Evolutionary conservation across 2,797 vertebrate species (phyloP).

Genomic region (Gymnothorax javanicus): DNA sequence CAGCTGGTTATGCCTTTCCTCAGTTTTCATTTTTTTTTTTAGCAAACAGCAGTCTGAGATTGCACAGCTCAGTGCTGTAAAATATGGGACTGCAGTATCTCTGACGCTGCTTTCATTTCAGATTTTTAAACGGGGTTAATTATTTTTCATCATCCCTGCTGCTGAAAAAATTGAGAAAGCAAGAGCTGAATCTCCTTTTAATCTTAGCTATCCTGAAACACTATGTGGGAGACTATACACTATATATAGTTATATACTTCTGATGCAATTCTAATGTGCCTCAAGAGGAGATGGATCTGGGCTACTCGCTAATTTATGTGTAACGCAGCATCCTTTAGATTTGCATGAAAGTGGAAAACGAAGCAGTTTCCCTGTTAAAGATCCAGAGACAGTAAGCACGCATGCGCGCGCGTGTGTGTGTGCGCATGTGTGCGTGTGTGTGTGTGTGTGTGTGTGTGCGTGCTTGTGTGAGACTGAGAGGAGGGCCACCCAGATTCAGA

Average conservation of each 20-base stretch:
- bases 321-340: background rate
- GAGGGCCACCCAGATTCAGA: background rate
- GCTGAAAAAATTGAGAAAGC: background rate
- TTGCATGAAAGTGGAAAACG: slow-evolving; percentile 15
- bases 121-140: background rate
- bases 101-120: background rate
- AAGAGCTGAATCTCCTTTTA: background rate
- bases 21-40: background rate
- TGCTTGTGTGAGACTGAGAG: background rate
- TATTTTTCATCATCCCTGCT: background rate
- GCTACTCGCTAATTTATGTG: slow-evolving; percentile 8
- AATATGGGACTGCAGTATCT: background rate
- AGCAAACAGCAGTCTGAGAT: background rate
- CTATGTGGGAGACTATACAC: background rate
- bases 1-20: background rate
- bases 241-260: background rate
- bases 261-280: background rate
- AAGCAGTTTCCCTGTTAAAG: background rate
- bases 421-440: no score
- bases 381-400: background rate
- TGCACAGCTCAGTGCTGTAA: background rate
- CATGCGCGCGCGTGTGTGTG: no score
- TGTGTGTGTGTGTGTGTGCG: no score
- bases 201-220: background rate
- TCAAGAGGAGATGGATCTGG: background rate